These are phyloP conservation scores for Micoletzkya japonica DNA, from an alignment of 2,888 invertebrate species.

Conservation along the genomic window DNA sequence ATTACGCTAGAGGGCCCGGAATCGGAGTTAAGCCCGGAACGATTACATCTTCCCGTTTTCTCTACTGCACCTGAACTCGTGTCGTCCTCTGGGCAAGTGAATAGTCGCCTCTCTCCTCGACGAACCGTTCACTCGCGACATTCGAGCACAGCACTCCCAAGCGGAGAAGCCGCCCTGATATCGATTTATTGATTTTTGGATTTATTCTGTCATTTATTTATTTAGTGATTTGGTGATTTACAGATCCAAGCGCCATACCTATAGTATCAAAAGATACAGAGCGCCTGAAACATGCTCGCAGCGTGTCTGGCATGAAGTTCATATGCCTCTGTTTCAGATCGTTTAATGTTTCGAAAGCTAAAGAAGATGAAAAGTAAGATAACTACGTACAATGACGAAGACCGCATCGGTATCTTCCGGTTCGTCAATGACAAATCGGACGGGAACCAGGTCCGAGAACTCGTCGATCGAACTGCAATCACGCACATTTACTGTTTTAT, in stretches of 20 bases:
- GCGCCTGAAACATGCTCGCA: no score
- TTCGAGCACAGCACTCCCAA: constrained; percentile 25
- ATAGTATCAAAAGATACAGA: no score
- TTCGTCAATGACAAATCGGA: constrained; percentile 11
- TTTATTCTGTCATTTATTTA: neutral
- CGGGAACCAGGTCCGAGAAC: constrained; percentile 3
- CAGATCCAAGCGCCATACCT: no score
- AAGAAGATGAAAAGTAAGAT: no score
- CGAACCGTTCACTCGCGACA: neutral
- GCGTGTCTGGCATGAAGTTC: no score
- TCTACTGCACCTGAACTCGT: constrained; percentile 24
- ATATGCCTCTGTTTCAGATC: neutral
- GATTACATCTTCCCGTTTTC: no score
- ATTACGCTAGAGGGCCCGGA: no score
- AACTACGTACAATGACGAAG: constrained; percentile 24
- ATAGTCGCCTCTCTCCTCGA: neutral
- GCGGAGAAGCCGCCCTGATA: constrained; percentile 21
- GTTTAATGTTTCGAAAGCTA: neutral
- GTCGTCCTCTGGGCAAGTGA: constrained; percentile 17
- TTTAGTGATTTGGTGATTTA: neutral
- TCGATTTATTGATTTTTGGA: neutral
- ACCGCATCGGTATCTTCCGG: constrained; percentile 20
- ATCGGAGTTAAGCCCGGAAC: no score
- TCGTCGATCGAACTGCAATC: constrained; percentile 6
- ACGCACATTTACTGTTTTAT: neutral